Percentiles rank a stretch among this genome's conserved stretches.
Conservation (phyloP, 2,797 vertebrate species). For the Neosalanx taihuensis region DNA sequence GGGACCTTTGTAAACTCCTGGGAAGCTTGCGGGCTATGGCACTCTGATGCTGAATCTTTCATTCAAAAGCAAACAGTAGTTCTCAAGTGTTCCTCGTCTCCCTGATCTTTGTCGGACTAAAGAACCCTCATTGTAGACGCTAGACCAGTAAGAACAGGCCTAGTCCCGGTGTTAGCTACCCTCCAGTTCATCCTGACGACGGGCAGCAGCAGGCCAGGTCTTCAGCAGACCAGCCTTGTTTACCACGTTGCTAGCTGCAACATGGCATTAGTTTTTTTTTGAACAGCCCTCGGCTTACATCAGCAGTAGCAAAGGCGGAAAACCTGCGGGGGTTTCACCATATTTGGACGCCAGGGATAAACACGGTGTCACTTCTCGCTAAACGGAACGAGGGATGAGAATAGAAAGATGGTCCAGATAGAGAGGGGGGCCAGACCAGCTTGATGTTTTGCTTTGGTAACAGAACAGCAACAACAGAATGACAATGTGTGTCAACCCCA, state of each 20-base stretch:
- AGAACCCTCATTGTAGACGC: slow-evolving; percentile 24
- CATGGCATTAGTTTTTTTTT: slow-evolving; percentile 20
- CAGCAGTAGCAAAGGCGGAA: slow-evolving; percentile 34
- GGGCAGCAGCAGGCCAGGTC: background rate
- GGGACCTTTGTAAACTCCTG: slow-evolving; percentile 22
- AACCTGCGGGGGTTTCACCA: slow-evolving; percentile 33
- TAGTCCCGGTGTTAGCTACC: slow-evolving; percentile 9
- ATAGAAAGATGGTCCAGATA: slow-evolving; percentile 16
- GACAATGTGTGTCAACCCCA: slow-evolving; percentile 34
- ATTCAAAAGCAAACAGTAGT: slow-evolving; percentile 17
- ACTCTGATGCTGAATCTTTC: slow-evolving; percentile 17
- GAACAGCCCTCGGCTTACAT: slow-evolving; percentile 31
- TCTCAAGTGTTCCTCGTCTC: background rate
- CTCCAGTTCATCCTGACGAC: background rate
- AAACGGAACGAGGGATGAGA: slow-evolving; percentile 17
- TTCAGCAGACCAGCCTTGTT: slow-evolving; percentile 32
- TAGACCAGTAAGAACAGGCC: background rate
- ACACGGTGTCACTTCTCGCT: slow-evolving; percentile 21
- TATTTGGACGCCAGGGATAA: slow-evolving; percentile 37
- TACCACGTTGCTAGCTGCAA: slow-evolving; percentile 49
- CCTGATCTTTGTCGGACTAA: slow-evolving; percentile 31
- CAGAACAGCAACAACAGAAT: slow-evolving; percentile 33
- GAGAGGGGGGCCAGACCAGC: slow-evolving; percentile 9
- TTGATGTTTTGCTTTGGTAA: slow-evolving; percentile 46
- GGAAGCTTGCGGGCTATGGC: slow-evolving; percentile 21